These are phyloP conservation scores for Lagopus muta DNA, from an alignment of 2,113 vertebrate genomes.

Conservation along the genomic window DNA sequence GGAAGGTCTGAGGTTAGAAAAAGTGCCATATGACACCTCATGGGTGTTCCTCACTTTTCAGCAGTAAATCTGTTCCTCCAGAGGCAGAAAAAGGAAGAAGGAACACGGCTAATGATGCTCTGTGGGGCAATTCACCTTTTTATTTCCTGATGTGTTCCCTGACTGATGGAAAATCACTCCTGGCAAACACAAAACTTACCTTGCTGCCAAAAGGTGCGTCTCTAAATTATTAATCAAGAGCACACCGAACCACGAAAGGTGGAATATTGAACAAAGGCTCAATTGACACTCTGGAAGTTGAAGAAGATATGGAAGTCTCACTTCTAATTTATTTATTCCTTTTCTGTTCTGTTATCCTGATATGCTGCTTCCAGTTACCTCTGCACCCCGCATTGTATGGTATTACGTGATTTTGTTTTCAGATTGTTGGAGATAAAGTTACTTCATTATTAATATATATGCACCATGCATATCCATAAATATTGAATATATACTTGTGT, in stretches of 20 bases:
- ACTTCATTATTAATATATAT: conserved; percentile 77
- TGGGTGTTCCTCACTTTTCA: neutral
- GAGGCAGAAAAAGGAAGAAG: neutral
- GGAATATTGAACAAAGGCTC: conserved; percentile 67
- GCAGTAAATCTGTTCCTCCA: neutral
- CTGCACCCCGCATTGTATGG: conserved; percentile 51
- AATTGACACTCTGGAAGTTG: conserved; percentile 65
- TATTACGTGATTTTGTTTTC: conserved; percentile 76
- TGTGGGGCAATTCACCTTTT: neutral
- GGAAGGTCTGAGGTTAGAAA: neutral
- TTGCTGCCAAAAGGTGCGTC: conserved; percentile 34
- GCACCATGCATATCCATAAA: conserved; percentile 61
- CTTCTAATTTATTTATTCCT: conserved; percentile 85
- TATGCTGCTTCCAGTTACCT: conserved; percentile 72
- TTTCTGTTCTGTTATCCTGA: conserved; percentile 69
- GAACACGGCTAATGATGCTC: neutral
- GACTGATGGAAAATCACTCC: conserved; percentile 57
- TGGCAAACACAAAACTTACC: conserved; percentile 55
- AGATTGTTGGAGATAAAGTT: conserved; percentile 73
- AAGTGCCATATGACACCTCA: rapidly evolving
- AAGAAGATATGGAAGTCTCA: conserved; percentile 78
- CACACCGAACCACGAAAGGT: conserved; percentile 26
- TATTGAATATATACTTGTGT: conserved; percentile 55
- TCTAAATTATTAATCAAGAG: conserved; percentile 66
- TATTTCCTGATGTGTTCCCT: conserved; percentile 21